Evolutionary conservation across 1,140 invertebrate species (phyloP), one percentile per base, ranked within the genome.

Genomic region (Dreissena polymorpha): DNA sequence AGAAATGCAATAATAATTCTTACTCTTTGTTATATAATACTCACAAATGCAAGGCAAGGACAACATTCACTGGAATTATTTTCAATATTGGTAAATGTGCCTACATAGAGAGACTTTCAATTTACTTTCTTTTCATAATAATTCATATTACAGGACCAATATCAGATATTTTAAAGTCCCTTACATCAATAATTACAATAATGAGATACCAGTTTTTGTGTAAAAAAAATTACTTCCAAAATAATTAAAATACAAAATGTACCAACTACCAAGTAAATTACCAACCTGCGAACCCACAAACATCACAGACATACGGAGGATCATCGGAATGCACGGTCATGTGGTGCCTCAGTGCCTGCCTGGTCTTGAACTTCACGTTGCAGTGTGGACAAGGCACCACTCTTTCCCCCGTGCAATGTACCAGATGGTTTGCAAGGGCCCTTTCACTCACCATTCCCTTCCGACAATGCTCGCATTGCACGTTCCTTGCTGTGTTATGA

Each of bases 211-310:
- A 63, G 23, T 21, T 5, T 21, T 21, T 2, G 2, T 2, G 2
- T 5, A 63, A 63, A 63, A 63, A 63, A 63, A 63, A 63, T 2
- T 10, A 21, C 60, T 63, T 63, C 23, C 60, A 21, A 5, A 21
- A 3, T 25, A 10, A 14, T 60, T 13, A 60, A 60, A 60, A 60
- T n/a, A 14, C n/a, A 60, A 60, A 60, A 60, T 13, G n/a, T 14
- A 60, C 13, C 13, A 60, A n/a, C n/a, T n/a, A n/a, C n/a, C 10
- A 63, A 10, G 10, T 10, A 21, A 63, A 39, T 39, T 21, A 78
- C 78, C 23, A 27, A 82, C 79, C 70, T 73, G 79, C 79, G 67
- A 72, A 74, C 14, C 79, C 79, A 67, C 79, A 82, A n/a, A 82
- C 64, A 65, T 82, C 70, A 53, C 79, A 82, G 39, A 82, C 69